These are phyloP conservation scores for Heterodera filipjevi DNA, from an alignment of 2,888 invertebrate species.

Conservation along the genomic window DNA sequence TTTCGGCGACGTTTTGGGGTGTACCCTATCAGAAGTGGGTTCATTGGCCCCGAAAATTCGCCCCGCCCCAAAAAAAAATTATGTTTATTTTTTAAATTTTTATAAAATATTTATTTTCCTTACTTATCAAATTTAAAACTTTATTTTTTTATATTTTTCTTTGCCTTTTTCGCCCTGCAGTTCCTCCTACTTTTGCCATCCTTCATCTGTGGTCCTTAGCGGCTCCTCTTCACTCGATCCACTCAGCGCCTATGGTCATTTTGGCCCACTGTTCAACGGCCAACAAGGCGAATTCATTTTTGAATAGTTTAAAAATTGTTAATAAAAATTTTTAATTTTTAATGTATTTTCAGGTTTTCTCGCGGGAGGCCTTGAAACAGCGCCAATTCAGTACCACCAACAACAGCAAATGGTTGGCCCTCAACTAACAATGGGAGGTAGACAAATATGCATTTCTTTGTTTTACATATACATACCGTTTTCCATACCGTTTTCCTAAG, in stretches of 20 bases:
- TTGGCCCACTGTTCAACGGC: background rate
- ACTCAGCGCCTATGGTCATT: background rate
- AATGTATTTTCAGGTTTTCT: background rate
- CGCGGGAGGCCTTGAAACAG: background rate
- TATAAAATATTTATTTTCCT: too few relatives aligned
- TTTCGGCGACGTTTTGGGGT: too few relatives aligned
- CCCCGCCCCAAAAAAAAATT: too few relatives aligned
- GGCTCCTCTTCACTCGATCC: background rate
- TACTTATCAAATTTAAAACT: background rate
- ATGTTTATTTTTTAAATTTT: too few relatives aligned
- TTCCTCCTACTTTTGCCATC: background rate
- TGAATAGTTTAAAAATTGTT: background rate
- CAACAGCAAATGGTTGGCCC: background rate
- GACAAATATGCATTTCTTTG: background rate
- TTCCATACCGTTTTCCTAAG: background rate
- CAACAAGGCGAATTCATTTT: background rate
- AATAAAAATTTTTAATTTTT: background rate
- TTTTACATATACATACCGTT: too few relatives aligned
- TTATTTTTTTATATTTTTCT: background rate
- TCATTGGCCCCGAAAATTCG: too few relatives aligned
- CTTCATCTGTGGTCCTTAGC: background rate
- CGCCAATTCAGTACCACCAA: conserved; percentile 3
- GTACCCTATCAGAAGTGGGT: too few relatives aligned
- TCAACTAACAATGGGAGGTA: background rate
- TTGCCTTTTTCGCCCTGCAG: background rate